Base-by-base conservation (phyloP, 2,113 vertebrate genomes). In the Eidolon helvum region DNA sequence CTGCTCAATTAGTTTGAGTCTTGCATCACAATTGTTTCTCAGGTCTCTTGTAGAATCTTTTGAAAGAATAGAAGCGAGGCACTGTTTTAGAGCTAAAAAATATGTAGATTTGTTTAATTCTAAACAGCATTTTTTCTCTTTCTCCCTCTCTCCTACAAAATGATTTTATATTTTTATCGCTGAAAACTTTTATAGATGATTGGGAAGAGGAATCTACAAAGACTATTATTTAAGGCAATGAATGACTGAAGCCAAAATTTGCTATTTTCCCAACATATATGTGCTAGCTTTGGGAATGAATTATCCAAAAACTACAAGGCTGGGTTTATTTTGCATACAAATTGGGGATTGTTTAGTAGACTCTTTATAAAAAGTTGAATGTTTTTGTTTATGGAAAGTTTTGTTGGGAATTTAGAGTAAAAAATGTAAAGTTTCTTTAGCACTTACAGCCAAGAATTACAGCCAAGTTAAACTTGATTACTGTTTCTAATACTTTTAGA, bases 341-440 rank as follows among this genome's bases (percentile, higher is more conserved):
- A 33, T 55, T 83, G 55, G 21, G n/a, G 28, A 92, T 74, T 92
- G 4, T 45, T 97, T 95, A 85, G 57, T 38, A 91, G 69, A 65
- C 6, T 30, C 30, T 53, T 87, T 28, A 7, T 11, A 45, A 69
- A 45, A 91, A 82, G 14, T 84, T 90, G 38, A 43, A 91, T 88
- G 8, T 79, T 94, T 91, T 84, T 94, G 33, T 80, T 87, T 45
- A 71, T 55, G 68, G 50, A 94, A 97, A 90, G 28, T 80, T 98
- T 90, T 85, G 11, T 75, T 84, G 45, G 43, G 35, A 95, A 83
- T 92, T 96, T 61, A 93, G 12, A 94, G 26, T 84, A 65, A 82
- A 74, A 96, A 95, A 66, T 35, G 38, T 61, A 85, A 77, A 61
- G 4, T 66, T 96, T 91, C 61, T 28, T 90, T 83, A 87, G 26